Conservation (phyloP, 2,797 vertebrate species). For the Columba guinea region DNA sequence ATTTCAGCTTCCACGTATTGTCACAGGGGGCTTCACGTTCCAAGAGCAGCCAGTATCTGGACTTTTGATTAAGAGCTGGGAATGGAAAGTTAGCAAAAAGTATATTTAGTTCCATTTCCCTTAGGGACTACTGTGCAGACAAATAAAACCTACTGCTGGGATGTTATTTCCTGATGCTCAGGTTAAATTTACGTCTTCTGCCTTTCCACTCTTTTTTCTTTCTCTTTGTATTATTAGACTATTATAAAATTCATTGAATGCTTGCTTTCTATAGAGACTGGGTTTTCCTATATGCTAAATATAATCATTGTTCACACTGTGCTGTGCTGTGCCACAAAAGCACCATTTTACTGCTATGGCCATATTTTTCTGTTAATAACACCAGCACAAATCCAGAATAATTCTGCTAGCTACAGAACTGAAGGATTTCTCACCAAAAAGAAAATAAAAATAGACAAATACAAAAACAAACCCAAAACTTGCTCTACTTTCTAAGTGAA, state of each 20-base stretch:
- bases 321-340: background rate
- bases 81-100: background rate
- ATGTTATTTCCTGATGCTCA: background rate
- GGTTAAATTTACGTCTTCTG: background rate
- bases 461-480: background rate
- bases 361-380: background rate
- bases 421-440: background rate
- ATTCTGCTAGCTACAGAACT: background rate
- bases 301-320: background rate
- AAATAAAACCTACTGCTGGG: background rate
- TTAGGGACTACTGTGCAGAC: background rate
- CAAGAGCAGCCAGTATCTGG: background rate
- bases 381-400: background rate
- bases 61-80: slow-evolving; percentile 14
- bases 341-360: background rate
- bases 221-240: background rate
- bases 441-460: too few species aligned
- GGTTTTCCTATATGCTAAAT: background rate
- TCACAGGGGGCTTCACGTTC: background rate
- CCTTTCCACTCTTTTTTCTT: background rate
- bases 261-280: background rate
- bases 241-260: background rate
- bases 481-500: background rate
- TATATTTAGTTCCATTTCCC: background rate
- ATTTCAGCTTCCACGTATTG: background rate